Conservation (phyloP, 1,140 invertebrate species). For the Doryteuthis pealeii region DNA sequence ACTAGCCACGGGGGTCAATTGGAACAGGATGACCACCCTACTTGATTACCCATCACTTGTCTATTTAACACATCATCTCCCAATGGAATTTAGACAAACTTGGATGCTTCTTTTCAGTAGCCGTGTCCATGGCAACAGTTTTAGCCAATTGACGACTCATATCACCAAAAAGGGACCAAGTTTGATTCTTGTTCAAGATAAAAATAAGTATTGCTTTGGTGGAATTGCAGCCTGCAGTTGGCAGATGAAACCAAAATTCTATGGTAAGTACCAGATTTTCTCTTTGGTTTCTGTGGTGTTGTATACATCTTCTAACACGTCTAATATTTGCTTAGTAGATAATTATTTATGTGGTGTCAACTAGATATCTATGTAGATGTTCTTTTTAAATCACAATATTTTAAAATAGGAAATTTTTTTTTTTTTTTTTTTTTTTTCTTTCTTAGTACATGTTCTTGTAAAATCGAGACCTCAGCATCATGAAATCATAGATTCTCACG, state of each 20-base stretch:
- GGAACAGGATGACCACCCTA: conserved; percentile 35
- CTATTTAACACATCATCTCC: conserved; percentile 51
- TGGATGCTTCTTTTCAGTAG: conserved; percentile 58
- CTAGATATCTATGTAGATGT: too few relatives aligned
- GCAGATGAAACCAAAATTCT: conserved; percentile 72
- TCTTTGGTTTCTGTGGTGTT: not conserved
- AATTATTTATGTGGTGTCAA: too few relatives aligned
- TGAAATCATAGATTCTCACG: too few relatives aligned
- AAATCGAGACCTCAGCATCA: too few relatives aligned
- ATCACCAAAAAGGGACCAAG: conserved; percentile 51
- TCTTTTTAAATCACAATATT: too few relatives aligned
- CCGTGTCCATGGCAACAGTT: conserved; percentile 54
- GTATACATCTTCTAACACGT: too few relatives aligned
- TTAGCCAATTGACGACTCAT: conserved; percentile 49
- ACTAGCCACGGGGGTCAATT: conserved; percentile 36
- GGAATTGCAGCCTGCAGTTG: conserved; percentile 80
- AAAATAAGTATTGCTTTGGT: conserved; percentile 82
- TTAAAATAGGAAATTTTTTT: too few relatives aligned
- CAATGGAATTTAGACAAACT: conserved; percentile 39
- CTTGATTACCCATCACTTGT: conserved; percentile 45
- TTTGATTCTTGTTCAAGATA: conserved; percentile 66
- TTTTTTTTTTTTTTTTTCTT: too few relatives aligned
- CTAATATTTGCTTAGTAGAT: too few relatives aligned
- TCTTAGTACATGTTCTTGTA: too few relatives aligned
- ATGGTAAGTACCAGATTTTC: conserved; percentile 52